A percentile compares a stretch with the other conserved stretches of the same genome.
These are phyloP conservation scores for Centropus bengalensis DNA, from an alignment of 2,113 vertebrate genomes.

Conservation along the genomic window DNA sequence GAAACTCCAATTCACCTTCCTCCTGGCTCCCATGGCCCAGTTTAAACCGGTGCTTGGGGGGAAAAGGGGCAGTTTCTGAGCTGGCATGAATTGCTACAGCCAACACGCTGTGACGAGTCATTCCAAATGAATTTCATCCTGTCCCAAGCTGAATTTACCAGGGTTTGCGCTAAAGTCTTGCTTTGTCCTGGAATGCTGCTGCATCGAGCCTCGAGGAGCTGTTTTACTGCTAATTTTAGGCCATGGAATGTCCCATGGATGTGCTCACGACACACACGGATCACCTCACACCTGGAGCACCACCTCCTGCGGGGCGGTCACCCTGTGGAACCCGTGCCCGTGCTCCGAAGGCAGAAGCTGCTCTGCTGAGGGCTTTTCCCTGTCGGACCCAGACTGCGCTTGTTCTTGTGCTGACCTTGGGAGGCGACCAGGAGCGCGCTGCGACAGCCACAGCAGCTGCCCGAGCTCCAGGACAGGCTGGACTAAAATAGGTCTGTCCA, in stretches of 20 bases:
- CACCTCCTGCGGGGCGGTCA: not conserved
- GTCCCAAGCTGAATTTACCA: not conserved
- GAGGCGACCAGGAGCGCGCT: not conserved
- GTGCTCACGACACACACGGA: not conserved
- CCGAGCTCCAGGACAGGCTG: conserved; percentile 47
- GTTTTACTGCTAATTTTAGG: conserved; percentile 35
- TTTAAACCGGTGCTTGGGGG: conserved; percentile 34
- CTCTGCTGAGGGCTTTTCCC: conserved; percentile 18
- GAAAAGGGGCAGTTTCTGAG: conserved; percentile 27
- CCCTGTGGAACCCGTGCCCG: not conserved
- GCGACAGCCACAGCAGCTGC: conserved; percentile 48
- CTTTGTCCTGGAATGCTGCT: conserved; percentile 5
- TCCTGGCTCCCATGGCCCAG: not conserved
- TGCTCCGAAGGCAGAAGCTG: not conserved
- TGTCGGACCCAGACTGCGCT: conserved; percentile 18
- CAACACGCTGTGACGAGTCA: conserved; percentile 27
- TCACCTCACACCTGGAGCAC: not conserved
- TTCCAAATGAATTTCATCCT: conserved; percentile 34
- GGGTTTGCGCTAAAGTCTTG: conserved; percentile 27
- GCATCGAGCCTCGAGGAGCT: not conserved
- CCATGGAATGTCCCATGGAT: not conserved
- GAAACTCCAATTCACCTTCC: conserved; percentile 13
- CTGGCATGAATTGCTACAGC: conserved; percentile 21
- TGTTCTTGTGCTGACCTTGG: conserved; percentile 62
- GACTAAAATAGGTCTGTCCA: conserved; percentile 54